Conservation (phyloP, 1,140 invertebrate genomes). For the Vollenhovia emeryi region DNA sequence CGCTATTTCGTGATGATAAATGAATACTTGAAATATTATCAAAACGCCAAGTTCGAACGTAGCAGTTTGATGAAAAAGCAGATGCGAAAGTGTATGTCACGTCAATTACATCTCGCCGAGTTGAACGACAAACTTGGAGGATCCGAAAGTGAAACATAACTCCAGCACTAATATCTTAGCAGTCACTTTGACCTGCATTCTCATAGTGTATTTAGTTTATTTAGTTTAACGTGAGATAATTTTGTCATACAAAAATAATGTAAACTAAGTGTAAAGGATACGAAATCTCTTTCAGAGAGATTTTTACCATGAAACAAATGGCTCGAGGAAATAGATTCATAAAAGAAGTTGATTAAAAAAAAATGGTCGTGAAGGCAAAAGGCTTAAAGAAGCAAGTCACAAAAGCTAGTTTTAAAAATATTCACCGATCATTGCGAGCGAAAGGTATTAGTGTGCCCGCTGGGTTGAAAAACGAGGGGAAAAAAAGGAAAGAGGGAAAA, state of each 20-base stretch:
- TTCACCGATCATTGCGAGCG: conserved; percentile 4
- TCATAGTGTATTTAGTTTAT: conserved; percentile 3
- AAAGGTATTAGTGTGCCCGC: not conserved
- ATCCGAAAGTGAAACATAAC: conserved; percentile 42
- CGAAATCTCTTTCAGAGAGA: not conserved
- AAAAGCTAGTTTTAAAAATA: conserved; percentile 1
- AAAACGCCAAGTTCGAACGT: not conserved
- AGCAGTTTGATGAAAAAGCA: not conserved
- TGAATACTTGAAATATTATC: not conserved
- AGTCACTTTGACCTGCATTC: conserved; percentile 21
- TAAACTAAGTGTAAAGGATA: not conserved
- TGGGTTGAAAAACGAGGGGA: conserved; percentile 11
- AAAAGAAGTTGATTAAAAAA: not conserved
- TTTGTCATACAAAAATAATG: not conserved
- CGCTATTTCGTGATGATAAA: not conserved
- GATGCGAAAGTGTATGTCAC: not conserved
- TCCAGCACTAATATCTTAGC: conserved; percentile 17
- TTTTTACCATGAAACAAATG: not conserved
- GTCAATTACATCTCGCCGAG: conserved; percentile 3
- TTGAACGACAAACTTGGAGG: conserved; percentile 29
- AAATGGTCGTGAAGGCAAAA: not conserved
- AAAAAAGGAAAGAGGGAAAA: conserved; percentile 13
- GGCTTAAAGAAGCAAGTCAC: not conserved
- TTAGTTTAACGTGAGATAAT: too few species aligned
- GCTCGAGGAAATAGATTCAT: not conserved